phyloP scores from a whole-genome alignment of 2,797 vertebrate species.

The Ctenopoma multispine region DNA sequence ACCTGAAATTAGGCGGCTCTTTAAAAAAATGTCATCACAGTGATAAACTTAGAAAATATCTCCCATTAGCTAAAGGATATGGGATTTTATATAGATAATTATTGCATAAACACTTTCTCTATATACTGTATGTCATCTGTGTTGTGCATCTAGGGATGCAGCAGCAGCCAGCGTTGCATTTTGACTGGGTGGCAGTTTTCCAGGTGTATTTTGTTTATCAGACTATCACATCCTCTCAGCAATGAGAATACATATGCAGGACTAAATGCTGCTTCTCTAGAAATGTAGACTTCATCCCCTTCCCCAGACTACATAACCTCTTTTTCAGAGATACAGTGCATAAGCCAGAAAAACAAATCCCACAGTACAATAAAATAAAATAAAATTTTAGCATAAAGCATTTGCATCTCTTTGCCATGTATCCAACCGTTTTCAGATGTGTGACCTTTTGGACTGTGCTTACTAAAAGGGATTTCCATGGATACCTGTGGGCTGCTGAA shows the following conservation, averaged over 20 bases:
- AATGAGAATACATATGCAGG: slow-evolving; percentile 42
- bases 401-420: slow-evolving; percentile 44
- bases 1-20: too few relatives aligned
- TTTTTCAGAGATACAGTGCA: slow-evolving; percentile 25
- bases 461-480: slow-evolving; percentile 17
- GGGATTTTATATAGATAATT: slow-evolving; percentile 9
- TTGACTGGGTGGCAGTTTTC: slow-evolving; percentile 33
- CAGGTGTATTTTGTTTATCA: slow-evolving; percentile 35
- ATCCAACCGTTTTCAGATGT: slow-evolving; percentile 16
- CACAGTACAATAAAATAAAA: slow-evolving; percentile 25
- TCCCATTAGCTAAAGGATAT: not conserved
- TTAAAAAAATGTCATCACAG: not conserved
- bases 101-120: not conserved
- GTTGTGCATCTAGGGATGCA: slow-evolving; percentile 3
- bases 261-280: slow-evolving; percentile 15
- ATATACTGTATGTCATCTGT: not conserved
- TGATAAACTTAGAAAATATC: not conserved
- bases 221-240: slow-evolving; percentile 14
- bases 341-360: slow-evolving; percentile 6
- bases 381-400: slow-evolving; percentile 15
- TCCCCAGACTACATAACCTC: not conserved
- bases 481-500: slow-evolving; percentile 1
- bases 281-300: slow-evolving; percentile 10
- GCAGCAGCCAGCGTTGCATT: slow-evolving; percentile 22
- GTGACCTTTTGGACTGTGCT: slow-evolving; percentile 41